Evolutionary conservation across 2,797 vertebrate species (phyloP).

Genomic region (Sebastiscus tertius): DNA sequence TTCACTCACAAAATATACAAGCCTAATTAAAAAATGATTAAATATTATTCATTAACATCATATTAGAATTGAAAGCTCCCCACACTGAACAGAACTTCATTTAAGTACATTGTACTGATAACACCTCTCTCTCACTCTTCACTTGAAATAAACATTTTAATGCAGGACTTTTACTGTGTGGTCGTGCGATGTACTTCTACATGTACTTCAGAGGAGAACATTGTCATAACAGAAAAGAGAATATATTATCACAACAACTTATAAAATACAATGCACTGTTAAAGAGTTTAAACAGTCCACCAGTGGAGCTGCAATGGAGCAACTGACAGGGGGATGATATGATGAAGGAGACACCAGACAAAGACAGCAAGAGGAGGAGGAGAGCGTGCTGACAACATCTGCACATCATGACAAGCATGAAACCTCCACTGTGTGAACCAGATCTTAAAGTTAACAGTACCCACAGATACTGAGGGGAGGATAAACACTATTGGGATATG

Average conservation of each 20-base stretch:
- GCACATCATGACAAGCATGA: slow-evolving; percentile 39
- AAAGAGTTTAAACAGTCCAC: slow-evolving; percentile 1
- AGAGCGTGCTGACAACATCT: slow-evolving; percentile 40
- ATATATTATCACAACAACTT: neutral
- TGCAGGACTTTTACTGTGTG: neutral
- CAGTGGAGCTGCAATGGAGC: slow-evolving; percentile 3
- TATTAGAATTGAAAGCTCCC: too few relatives aligned
- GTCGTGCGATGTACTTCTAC: neutral
- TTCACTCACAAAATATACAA: neutral
- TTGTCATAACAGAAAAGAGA: neutral
- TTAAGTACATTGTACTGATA: too few relatives aligned
- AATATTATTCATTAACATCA: neutral
- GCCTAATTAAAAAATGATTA: too few relatives aligned
- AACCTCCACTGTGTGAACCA: slow-evolving; percentile 2
- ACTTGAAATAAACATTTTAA: neutral
- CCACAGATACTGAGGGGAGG: slow-evolving; percentile 19
- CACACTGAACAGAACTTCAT: too few relatives aligned
- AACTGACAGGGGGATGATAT: slow-evolving; percentile 6
- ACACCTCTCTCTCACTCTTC: neutral
- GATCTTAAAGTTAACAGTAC: neutral
- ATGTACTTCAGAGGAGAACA: neutral
- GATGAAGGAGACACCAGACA: slow-evolving; percentile 29
- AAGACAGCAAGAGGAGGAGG: slow-evolving; percentile 20
- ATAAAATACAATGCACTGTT: neutral
- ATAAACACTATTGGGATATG: slow-evolving; percentile 18